Base-by-base conservation (phyloP, 2,888 invertebrate genomes). In the Oscheius sp. region DNA sequence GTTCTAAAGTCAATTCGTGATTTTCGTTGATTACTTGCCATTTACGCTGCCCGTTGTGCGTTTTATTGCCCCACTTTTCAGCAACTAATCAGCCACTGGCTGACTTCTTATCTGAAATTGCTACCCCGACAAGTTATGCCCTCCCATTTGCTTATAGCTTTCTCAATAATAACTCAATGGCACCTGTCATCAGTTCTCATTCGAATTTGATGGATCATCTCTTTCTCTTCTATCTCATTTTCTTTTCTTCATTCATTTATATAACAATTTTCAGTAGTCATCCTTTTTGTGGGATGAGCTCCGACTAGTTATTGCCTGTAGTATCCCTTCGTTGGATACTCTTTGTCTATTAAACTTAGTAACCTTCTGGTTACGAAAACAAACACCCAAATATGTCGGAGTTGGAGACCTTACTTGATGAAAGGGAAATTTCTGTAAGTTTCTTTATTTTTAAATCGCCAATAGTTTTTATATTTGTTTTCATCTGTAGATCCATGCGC, bases 11-110 rank as follows among this genome's bases (percentile, higher is more conserved):
- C 28, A 59, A 54, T 33, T 33, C n/a, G 33, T 54, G 54, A 59
- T 59, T 57, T 56, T 59, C 57, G 26, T 44, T 59, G 59, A 59
- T 59, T 59, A 59, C 59, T 59, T 59, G 59, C 59, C 44, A 59
- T 59, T 59, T 59, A 59, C 59, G 59, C 59, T 59, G 44, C 59
- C 59, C 59, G 59, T 44, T 32, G 24, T 59, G 44, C 41, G 59
- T 59, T 59, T 59, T 59, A 59, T 59, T 24, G 59, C 59, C 59
- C 59, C 59, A 44, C 59, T 59, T 54, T 59, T 59, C 59, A 59
- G 22, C 59, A 59, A 41, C 59, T 59, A 59, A 59, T 59, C 59
- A 59, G 59, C 59, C 54, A 26, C 22, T 28, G 57, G 59, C 59
- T 44, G 59, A 24, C 59, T 59, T 28, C 59, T 59, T 59, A 59